Evolutionary conservation across 2,888 invertebrate genomes (phyloP).

Genomic region (Drosophila borealis): DNA sequence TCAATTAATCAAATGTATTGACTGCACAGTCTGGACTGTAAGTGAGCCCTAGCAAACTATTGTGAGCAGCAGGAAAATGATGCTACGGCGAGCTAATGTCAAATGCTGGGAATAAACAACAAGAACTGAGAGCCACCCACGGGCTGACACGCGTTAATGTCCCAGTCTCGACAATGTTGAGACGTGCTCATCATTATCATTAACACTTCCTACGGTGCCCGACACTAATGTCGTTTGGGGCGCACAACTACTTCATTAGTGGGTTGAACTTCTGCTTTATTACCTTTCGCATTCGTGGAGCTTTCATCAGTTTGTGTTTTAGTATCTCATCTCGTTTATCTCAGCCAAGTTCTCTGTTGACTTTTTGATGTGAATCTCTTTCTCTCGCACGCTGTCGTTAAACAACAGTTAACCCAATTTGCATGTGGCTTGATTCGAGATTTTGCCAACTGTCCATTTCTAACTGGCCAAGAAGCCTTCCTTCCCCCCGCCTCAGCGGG

Average conservation of each 20-base stretch:
- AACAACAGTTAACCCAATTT: conserved; percentile 74
- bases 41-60: conserved; percentile 1
- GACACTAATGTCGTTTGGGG: conserved; percentile 30
- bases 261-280: conserved; percentile 37
- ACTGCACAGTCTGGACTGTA: conserved; percentile 17
- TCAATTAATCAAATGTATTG: conserved; percentile 29
- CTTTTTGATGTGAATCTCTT: conserved; percentile 24
- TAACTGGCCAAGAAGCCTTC: conserved; percentile 27
- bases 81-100: conserved; percentile 19
- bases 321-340: conserved; percentile 29
- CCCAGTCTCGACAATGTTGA: conserved; percentile 8
- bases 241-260: conserved; percentile 46
- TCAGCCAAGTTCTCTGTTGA: conserved; percentile 28
- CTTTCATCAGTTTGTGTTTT: conserved; percentile 48
- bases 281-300: conserved; percentile 44
- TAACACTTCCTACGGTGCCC: conserved; percentile 41
- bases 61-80: conserved; percentile 21
- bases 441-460: conserved; percentile 39
- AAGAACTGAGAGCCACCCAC: conserved; percentile 39
- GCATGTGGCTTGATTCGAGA: conserved; percentile 64
- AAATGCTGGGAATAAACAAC: conserved; percentile 6
- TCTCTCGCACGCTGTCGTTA: conserved; percentile 47
- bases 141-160: conserved; percentile 31
- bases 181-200: conserved; percentile 49
- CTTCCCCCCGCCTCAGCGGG: conserved; percentile 1